Base-by-base conservation (phyloP, 2,888 invertebrate genomes). In the Druceiella hillmani region DNA sequence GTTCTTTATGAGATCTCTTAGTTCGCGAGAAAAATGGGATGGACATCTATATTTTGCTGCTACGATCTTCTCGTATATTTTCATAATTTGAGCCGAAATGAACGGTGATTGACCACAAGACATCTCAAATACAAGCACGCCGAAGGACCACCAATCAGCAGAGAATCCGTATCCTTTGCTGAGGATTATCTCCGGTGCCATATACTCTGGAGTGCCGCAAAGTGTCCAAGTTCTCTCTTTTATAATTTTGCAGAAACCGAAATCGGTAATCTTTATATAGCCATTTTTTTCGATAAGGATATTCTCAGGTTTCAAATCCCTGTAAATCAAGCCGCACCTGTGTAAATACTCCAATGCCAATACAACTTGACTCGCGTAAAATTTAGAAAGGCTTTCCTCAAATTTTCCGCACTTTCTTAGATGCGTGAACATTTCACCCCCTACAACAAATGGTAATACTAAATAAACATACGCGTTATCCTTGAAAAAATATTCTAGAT, bases 141-240 rank as follows among this genome's bases (percentile, higher is more conserved):
- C 97, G 27, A 88, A 75, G 0, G 94, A 85, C 97, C 97, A 98
- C 92, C 94, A 98, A 56, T 98, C 97, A 0, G 91, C 95, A 0
- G 90, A 83, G 53, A 78, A 81, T 27, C 90, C 89, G 62, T 98
- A 95, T 0, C 94, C 94, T 62, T 89, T 91, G 46, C 85, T 86
- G 34, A 91, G 75, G 48, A 95, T 91, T 13, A 87, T 83, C 66
- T 97, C 95, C 1, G 92, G 92, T 0, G 98, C 97, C 42, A 98
- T 69, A 63, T 98, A 99, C 63, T 98, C 97, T 0, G 97, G 95
- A 0, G 98, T 98, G 1, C 95, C 95, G 58, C 95, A 97, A 13
- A 97, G 63, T 0, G 93, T 94, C 82, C 89, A 90, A 0, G 95
- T 94, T 52, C 94, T 71, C 0, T 76, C 74, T 24, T 71, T 70